Base-by-base conservation (phyloP, 2,888 invertebrate species). In the Aplocera efformata region DNA sequence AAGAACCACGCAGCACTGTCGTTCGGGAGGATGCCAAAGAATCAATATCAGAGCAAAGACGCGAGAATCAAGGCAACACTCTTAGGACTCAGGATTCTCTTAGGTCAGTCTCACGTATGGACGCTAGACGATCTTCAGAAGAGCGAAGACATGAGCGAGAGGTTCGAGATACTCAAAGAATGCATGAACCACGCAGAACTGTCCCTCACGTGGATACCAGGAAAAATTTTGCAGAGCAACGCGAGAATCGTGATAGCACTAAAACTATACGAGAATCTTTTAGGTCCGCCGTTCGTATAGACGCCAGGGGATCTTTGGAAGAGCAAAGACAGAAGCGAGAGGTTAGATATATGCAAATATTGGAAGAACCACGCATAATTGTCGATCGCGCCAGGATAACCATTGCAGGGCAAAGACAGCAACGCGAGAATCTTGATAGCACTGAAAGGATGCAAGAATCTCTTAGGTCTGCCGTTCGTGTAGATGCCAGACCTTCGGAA, bases 61-160 rank as follows among this genome's bases (percentile, higher is more conserved):
- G 13, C 13, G 13, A 17, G 13, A 17, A 3, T 17, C 13, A 5
- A 2, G 13, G 5, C 13, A 5, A 5, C 5, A 17, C 13, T 5
- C 13, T 3, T 3, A 17, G 2, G 13, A 17, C 13, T 2, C 13
- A 17, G 5, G 13, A 17, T 2, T 17, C 13, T 3, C 13, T 17
- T 5, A 17, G 13, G 13, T 3, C 3, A 3, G 13, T 17, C 13
- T 3, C 13, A 17, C 13, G 13, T 5, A 17, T 3, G 2, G 5
- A 17, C 5, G 13, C 13, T 17, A 17, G 13, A 21, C 30, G 25
- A 32, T 10, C 29, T 21, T 7, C 25, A 2, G 34, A 43, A 13
- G 33, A 39, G 11, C 42, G 35, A 21, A 32, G 27, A 11, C 34
- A 32, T 11, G 13, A 39, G 6, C 33, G 38, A 24, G 33, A 32